A percentile compares a stretch with the other conserved stretches of the same genome.
phyloP scores from a whole-genome alignment of 2,888 invertebrate genomes.

The Parnassius orleans region DNA sequence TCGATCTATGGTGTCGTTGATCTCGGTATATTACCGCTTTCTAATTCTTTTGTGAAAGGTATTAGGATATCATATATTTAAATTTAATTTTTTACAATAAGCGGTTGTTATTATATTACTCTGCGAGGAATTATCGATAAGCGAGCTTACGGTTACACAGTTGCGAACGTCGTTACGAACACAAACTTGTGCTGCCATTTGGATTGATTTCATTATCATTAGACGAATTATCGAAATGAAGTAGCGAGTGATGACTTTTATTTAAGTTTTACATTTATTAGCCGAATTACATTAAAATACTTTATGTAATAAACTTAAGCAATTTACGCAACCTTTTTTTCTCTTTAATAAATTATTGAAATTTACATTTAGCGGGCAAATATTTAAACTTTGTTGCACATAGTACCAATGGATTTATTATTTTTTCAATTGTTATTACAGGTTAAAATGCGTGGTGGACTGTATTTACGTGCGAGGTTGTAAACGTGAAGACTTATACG shows the following conservation, averaged over 20 bases:
- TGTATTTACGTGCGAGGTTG: neutral
- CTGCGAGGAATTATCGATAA: too few relatives aligned
- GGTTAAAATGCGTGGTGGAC: neutral
- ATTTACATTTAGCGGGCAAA: neutral
- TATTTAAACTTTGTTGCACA: neutral
- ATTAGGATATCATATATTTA: too few relatives aligned
- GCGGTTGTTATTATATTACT: too few relatives aligned
- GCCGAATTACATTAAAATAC: neutral
- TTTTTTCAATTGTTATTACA: neutral
- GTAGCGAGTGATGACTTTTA: neutral
- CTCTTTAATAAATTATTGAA: neutral
- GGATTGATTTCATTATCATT: neutral
- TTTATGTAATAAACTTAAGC: neutral
- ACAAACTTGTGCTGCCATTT: neutral
- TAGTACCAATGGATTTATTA: neutral
- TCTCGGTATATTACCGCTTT: too few relatives aligned
- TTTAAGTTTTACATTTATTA: neutral
- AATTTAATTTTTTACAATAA: too few relatives aligned
- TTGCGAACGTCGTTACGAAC: too few relatives aligned
- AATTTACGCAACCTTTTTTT: neutral
- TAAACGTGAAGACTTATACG: neutral
- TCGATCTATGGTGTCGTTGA: too few relatives aligned
- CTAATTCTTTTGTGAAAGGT: too few relatives aligned
- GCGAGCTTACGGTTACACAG: too few relatives aligned
- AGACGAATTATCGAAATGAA: neutral